Evolutionary conservation across 2,888 invertebrate genomes (phyloP), one percentile per base, ranked within the genome.

Genomic region (Philhelius pedissequus): DNA sequence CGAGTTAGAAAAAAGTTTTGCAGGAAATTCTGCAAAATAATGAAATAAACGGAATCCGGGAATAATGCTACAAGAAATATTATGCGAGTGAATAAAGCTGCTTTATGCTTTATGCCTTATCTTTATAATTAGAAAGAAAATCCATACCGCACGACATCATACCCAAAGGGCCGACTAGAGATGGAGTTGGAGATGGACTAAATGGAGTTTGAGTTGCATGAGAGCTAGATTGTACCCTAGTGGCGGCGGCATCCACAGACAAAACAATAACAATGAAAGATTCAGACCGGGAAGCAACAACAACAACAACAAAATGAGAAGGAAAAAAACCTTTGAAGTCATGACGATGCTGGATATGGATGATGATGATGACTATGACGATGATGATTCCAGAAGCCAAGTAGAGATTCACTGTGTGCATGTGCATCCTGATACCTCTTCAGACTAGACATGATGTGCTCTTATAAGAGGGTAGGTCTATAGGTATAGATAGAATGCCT

Each of bases 241-340:
- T 76, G 80, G 84, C 80, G 80, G 84, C 84, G 80, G 84, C 80
- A 84, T 80, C 58, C 38, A 68, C 52, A 84, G 84, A 84, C 84
- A 71, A 80, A 75, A 84, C 84, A 84, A 84, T 84, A 84, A 84
- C 84, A 84, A 70, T 52, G 68, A 54, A 68, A n/a, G 6, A 68
- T 48, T 64, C 64, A 64, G 22, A 27, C 35, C 35, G 50, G 50
- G 68, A 56, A 40, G 48, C 80, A 58, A 48, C 62, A 62, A 13
- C 30, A 62, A 25, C 9, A 8, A 11, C 38, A 38, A 38, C 38
- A 9, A 30, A 50, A 58, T 30, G 11, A 20, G n/a, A 30, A 3
- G 2, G 15, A 45, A 54, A 40, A 64, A 56, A 64, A 32, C 71
- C 84, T 84, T 84, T 84, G 84, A 84, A 80, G 80, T 84, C 74